Conservation (phyloP, 2,888 invertebrate species). For the Stomorhina lunata region DNA sequence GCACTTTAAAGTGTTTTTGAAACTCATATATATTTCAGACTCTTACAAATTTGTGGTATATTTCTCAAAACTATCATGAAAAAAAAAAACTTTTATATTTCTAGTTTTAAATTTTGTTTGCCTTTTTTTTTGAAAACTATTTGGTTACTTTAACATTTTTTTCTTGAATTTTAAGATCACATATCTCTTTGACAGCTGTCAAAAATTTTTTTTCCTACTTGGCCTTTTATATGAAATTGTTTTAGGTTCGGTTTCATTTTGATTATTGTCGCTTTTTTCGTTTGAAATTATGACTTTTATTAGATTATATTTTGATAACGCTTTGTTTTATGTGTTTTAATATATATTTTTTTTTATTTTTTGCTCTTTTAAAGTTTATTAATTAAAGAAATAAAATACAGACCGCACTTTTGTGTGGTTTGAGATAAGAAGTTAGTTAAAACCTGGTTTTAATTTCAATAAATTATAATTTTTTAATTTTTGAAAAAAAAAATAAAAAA, state of each 20-base stretch:
- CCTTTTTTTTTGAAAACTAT: not conserved
- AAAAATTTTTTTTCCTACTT: slow-evolving; percentile 28
- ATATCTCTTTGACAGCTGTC: slow-evolving; percentile 65
- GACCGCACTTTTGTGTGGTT: not conserved
- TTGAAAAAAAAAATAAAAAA: too few species aligned
- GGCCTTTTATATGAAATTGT: not conserved
- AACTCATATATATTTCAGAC: too few species aligned
- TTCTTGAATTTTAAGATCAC: slow-evolving; percentile 31
- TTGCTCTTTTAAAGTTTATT: slow-evolving; percentile 9
- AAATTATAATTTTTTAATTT: slow-evolving; percentile 3
- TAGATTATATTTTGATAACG: slow-evolving; percentile 21
- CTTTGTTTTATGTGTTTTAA: not conserved
- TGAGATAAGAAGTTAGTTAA: not conserved
- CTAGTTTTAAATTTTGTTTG: slow-evolving; percentile 27
- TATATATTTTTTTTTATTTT: not conserved
- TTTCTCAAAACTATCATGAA: too few species aligned
- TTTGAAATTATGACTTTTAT: slow-evolving; percentile 49
- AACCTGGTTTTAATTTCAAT: slow-evolving; percentile 9
- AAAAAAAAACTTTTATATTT: slow-evolving; percentile 24
- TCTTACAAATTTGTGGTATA: too few species aligned
- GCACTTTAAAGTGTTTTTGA: slow-evolving; percentile 56
- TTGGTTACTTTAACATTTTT: slow-evolving; percentile 28
- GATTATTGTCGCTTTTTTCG: slow-evolving; percentile 31
- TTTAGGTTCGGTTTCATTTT: slow-evolving; percentile 3
- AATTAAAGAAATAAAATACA: slow-evolving; percentile 27